Evolutionary conservation across 2,888 invertebrate genomes (phyloP).

Genomic region (Priocnemis perturbator): DNA sequence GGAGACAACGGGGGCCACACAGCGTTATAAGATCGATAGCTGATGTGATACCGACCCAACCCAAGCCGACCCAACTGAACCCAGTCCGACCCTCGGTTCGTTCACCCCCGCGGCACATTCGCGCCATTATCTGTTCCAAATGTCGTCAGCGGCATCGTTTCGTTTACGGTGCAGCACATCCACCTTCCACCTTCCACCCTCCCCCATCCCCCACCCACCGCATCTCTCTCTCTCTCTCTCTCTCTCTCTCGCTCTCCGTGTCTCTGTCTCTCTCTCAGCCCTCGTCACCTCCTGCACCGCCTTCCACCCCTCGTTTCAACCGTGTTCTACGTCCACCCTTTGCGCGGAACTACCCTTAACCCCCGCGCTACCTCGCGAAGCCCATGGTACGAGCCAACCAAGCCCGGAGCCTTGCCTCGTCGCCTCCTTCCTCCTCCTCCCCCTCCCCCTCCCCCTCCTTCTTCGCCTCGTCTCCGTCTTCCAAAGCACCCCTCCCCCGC

Average conservation of each 20-base stretch:
- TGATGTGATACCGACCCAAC: slow-evolving; percentile 74
- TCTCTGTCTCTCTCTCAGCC: slow-evolving; percentile 11
- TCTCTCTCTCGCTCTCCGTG: slow-evolving; percentile 12
- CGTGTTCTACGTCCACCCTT: slow-evolving; percentile 3
- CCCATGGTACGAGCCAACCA: slow-evolving; percentile 46
- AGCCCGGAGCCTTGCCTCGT: slow-evolving; percentile 45
- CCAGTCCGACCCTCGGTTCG: slow-evolving; percentile 72
- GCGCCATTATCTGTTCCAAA: slow-evolving; percentile 75
- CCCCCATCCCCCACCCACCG: slow-evolving; percentile 17
- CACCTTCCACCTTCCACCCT: slow-evolving; percentile 40
- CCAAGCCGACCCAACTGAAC: slow-evolving; percentile 65
- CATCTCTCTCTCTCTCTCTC: slow-evolving; percentile 19
- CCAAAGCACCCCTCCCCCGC: slow-evolving; percentile 21
- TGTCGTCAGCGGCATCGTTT: slow-evolving; percentile 74
- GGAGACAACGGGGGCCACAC: slow-evolving; percentile 68
- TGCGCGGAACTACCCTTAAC: slow-evolving; percentile 28
- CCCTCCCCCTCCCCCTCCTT: slow-evolving; percentile 6
- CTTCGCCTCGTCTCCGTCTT: slow-evolving; percentile 11
- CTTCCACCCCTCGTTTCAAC: background rate
- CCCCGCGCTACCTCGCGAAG: slow-evolving; percentile 46
- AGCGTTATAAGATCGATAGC: slow-evolving; percentile 75
- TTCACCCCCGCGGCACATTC: slow-evolving; percentile 75
- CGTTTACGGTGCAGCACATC: slow-evolving; percentile 68
- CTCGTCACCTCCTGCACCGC: slow-evolving; percentile 13
- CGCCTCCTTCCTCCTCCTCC: slow-evolving; percentile 19